Conservation (phyloP, 2,888 invertebrate genomes). For the Lasioglossum figueresi region DNA sequence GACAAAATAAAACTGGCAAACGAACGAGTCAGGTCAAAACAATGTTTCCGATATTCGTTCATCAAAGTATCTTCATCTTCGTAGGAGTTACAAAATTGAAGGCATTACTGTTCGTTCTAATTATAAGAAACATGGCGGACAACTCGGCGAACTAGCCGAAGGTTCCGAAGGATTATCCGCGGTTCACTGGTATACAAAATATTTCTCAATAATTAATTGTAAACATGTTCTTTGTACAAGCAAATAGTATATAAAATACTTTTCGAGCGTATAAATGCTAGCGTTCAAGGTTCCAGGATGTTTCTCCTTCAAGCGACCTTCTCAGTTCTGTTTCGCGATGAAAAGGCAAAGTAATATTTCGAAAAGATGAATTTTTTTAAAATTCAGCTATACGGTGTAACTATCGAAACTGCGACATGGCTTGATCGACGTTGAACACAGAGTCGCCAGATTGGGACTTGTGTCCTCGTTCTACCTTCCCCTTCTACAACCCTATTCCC, state of each 20-base stretch:
- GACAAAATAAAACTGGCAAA: background rate
- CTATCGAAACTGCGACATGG: background rate
- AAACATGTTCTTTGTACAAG: slow-evolving; percentile 30
- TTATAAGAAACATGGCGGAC: background rate
- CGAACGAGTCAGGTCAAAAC: background rate
- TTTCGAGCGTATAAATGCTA: slow-evolving; percentile 26
- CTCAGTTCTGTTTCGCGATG: slow-evolving; percentile 16
- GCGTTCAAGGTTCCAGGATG: slow-evolving; percentile 10
- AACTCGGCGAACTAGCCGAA: slow-evolving; percentile 18
- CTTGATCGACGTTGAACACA: background rate
- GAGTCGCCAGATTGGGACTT: too few relatives aligned
- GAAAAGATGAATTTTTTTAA: background rate
- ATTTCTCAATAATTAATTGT: slow-evolving; percentile 27
- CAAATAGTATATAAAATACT: slow-evolving; percentile 59
- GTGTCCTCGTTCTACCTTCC: too few relatives aligned
- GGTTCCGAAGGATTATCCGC: slow-evolving; percentile 12
- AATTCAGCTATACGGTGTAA: background rate
- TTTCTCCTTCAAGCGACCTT: slow-evolving; percentile 14
- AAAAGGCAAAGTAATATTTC: background rate
- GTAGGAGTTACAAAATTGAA: background rate
- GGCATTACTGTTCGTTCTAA: background rate
- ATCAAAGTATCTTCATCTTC: background rate
- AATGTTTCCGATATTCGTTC: background rate
- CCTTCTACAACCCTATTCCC: too few relatives aligned
- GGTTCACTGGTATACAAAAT: slow-evolving; percentile 60